Base-by-base conservation (phyloP, 37 sponge, comb jelly and placozoan genomes). In the Theonella swinhoei region DNA sequence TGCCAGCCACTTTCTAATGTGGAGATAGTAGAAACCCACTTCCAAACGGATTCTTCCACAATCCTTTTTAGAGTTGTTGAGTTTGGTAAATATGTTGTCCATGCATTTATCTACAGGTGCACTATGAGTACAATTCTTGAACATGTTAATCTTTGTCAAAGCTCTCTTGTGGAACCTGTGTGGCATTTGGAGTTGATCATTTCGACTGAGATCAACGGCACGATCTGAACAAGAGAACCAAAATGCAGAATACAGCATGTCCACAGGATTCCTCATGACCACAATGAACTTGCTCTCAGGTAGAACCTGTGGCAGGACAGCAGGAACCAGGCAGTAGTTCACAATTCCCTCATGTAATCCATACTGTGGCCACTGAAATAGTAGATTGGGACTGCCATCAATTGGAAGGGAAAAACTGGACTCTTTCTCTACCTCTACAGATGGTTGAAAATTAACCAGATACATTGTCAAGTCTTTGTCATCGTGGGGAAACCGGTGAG, bases 201-300 rank as follows among this genome's bases (percentile, higher is more conserved):
- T 31, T 32, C 20, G 3, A 3, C 9, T 28, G 9, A 68, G 34
- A 31, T 7, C 14, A 31, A 5, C 34, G 14, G 25, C 1, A 20
- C 2, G 31, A 33, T 68, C 34, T 1, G 69, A 33, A 29, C 69
- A 68, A 2, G 69, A 68, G 69, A 8, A 68, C 69, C 69, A 68
- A 31, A 68, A 68, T 29, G 69, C 69, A 33, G 69, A 68, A 31
- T 68, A 68, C 33, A 68, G 34, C 69, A 68, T 7, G 9, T 28
- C 68, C 29, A 78, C 64, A 26, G 79, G 79, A 22, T 78, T 61
- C 4, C 79, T 54, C 54, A 78, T 60, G 32, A 78, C 26, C 25
- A 64, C 79, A 61, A 78, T 78, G 34, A 78, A 78, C 64, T 78
- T 78, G 65, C 59, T 64, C 32, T 68, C 30, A 1, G 69, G 69